A percentile compares a stretch with the other conserved stretches of the same genome.
These are phyloP conservation scores for Phenganax stokvisi DNA, from an alignment of 92 coral and sea anemone species.

Conservation along the genomic window DNA sequence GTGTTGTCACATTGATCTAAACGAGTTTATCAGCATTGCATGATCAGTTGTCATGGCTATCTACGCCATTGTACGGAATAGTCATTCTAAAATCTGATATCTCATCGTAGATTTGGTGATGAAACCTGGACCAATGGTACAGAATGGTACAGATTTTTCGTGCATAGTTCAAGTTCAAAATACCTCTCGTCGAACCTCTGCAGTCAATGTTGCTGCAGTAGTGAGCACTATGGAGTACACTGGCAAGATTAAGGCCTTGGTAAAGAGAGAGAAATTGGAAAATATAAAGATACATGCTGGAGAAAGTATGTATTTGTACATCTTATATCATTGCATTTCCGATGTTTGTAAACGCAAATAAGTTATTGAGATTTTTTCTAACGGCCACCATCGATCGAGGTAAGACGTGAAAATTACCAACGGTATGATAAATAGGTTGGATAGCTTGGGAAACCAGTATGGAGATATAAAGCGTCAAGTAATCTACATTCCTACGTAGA, in stretches of 20 bases:
- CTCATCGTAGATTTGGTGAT: not conserved
- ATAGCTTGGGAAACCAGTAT: too few species aligned
- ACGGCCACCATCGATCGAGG: not conserved
- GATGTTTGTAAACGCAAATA: not conserved
- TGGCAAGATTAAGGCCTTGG: conserved; percentile 1
- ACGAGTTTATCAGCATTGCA: too few species aligned
- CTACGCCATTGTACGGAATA: too few species aligned
- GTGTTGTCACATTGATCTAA: too few species aligned
- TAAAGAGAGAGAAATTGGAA: conserved; percentile 1
- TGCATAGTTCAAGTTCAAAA: conserved; percentile 9
- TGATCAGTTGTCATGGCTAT: too few species aligned
- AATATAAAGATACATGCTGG: not conserved
- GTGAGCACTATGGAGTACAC: conserved; percentile 7
- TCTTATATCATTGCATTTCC: not conserved
- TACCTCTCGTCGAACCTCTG: not conserved
- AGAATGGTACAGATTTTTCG: conserved; percentile 6
- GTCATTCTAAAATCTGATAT: not conserved
- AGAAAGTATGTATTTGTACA: conserved; percentile 4
- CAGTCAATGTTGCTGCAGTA: conserved; percentile 1
- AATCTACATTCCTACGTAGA: too few species aligned
- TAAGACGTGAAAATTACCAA: too few species aligned
- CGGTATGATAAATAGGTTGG: too few species aligned
- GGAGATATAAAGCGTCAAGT: too few species aligned
- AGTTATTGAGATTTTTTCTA: not conserved
- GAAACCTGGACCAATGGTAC: conserved; percentile 6